These are phyloP conservation scores for Proisotoma minuta DNA, from an alignment of 2,888 invertebrate species.

Conservation along the genomic window DNA sequence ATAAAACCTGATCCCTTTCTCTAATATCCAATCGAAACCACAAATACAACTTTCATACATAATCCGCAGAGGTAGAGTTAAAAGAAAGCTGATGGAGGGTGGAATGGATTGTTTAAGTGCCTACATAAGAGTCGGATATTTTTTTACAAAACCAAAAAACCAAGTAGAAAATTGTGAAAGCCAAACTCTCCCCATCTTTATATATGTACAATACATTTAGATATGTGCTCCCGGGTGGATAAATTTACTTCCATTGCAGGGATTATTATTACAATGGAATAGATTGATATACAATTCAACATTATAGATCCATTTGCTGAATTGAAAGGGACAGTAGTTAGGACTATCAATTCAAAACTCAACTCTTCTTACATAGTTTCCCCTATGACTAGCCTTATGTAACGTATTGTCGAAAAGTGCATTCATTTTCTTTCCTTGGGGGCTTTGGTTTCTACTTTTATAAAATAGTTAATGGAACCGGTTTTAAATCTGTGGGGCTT, in stretches of 20 bases:
- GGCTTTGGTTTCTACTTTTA: neutral
- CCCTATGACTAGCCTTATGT: no score
- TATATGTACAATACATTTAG: neutral
- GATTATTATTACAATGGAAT: conserved; percentile 15
- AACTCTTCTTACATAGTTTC: neutral
- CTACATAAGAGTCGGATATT: no score
- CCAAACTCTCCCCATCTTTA: neutral
- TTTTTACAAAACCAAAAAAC: neutral
- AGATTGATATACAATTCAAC: neutral
- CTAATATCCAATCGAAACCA: neutral
- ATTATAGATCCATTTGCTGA: conserved; percentile 10
- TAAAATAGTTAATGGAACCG: neutral
- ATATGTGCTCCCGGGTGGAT: neutral
- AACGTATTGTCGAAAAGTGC: neutral
- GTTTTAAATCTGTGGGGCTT: neutral
- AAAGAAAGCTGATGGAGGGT: no score
- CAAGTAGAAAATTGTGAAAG: neutral
- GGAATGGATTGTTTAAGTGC: no score
- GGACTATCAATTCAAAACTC: no score
- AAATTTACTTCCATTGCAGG: neutral
- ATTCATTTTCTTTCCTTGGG: neutral
- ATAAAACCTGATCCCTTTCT: neutral
- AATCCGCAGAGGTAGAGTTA: no score
- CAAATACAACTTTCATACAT: neutral
- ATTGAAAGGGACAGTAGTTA: conserved; percentile 7